These are phyloP conservation scores for Tubulanus polymorphus DNA, from an alignment of 2,888 invertebrate species.

Conservation along the genomic window DNA sequence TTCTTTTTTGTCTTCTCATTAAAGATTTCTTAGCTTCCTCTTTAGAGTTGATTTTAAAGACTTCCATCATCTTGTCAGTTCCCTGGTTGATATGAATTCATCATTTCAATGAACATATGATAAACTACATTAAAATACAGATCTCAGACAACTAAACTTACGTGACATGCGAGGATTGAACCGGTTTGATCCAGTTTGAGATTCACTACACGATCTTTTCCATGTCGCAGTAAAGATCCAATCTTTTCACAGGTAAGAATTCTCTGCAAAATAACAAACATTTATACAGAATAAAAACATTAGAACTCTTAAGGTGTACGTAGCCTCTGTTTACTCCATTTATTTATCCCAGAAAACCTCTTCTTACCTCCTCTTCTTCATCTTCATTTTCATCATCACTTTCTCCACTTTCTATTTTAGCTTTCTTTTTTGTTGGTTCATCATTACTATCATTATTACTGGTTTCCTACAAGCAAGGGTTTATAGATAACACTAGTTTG, in stretches of 20 bases:
- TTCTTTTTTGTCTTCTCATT: conserved; percentile 74
- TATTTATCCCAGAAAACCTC: no score
- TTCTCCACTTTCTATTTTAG: conserved; percentile 5
- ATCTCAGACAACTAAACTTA: conserved; percentile 30
- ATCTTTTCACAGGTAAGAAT: conserved; percentile 72
- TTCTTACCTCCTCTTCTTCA: conserved; percentile 24
- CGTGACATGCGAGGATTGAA: conserved; percentile 71
- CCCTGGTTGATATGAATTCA: no score
- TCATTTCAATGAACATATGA: conserved; percentile 16
- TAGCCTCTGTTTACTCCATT: no score
- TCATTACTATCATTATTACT: conserved; percentile 7
- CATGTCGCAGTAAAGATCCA: conserved; percentile 75
- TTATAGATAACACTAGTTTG: no score
- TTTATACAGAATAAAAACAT: no score
- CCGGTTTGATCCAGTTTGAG: conserved; percentile 70
- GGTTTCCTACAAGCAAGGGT: no score
- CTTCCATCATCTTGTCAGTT: conserved; percentile 73
- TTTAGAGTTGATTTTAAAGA: conserved; percentile 74
- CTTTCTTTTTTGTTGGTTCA: conserved; percentile 17
- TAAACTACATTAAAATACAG: conserved; percentile 8
- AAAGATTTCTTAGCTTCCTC: conserved; percentile 69
- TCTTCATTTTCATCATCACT: conserved; percentile 22
- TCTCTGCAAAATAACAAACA: conserved; percentile 56
- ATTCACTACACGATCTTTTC: conserved; percentile 74
- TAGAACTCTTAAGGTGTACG: no score